phyloP scores from a whole-genome alignment of 2,797 vertebrate genomes.

The Hyperoplus immaculatus region DNA sequence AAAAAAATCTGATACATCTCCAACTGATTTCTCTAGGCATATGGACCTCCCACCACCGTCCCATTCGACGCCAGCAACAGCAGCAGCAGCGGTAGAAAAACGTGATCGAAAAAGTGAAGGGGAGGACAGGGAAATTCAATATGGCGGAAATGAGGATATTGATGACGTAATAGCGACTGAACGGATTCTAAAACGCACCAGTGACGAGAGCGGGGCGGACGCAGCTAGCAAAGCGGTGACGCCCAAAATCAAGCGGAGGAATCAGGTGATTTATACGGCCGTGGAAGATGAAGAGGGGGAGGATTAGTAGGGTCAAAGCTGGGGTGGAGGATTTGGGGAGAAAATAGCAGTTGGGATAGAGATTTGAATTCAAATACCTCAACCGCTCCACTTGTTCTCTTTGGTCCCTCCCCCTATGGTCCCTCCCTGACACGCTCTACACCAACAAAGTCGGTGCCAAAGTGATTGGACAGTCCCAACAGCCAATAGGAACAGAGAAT shows the following conservation, averaged over 20 bases:
- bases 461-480: too few species aligned
- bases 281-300: slow-evolving; percentile 86
- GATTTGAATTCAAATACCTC: too few species aligned
- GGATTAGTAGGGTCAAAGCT: slow-evolving; percentile 35
- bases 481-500: too few species aligned
- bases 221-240: slow-evolving; percentile 76
- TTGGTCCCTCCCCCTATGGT: too few species aligned
- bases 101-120: neutral
- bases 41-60: slow-evolving; percentile 72
- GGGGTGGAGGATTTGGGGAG: too few species aligned
- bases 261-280: slow-evolving; percentile 92
- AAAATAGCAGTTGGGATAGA: too few species aligned
- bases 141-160: too few species aligned
- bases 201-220: slow-evolving; percentile 64
- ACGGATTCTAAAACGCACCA: slow-evolving; percentile 88
- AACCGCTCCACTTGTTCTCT: too few species aligned
- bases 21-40: slow-evolving; percentile 16
- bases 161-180: neutral
- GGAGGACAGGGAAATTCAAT: slow-evolving; percentile 15
- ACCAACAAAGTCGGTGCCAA: too few species aligned
- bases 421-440: too few species aligned
- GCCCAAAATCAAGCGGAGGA: slow-evolving; percentile 93
- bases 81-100: slow-evolving; percentile 38
- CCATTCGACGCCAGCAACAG: slow-evolving; percentile 65
- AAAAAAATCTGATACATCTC: slow-evolving; percentile 42